Base-by-base conservation (phyloP, 2,113 vertebrate species). In the Panthera tigris region DNA sequence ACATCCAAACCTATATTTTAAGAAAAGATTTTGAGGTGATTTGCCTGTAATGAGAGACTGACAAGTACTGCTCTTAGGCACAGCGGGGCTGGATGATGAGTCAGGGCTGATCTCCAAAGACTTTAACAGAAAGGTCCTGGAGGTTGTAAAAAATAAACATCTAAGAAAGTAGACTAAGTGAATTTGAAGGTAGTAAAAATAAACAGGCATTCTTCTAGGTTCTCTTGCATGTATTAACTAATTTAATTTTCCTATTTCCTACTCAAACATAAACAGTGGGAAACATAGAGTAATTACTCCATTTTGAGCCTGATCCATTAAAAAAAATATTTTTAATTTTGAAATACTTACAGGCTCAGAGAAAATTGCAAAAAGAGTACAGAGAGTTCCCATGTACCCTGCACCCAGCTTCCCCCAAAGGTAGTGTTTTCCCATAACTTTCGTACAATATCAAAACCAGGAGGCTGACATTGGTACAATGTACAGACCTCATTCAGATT, bases 331-430 rank as follows among this genome's bases (percentile, higher is more conserved):
- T 13, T 80, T 92, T 83, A 82, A 92, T 63, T 94, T 83, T 73
- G 55, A 93, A 81, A 88, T 55, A 96, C 94, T 80, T 71, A 83
- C 29, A 88, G 78, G 74, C 36, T 25, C 66, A 85, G 8, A 80
- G 45, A 87, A 61, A 69, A 36, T 66, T 71, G 29, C 50, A 74
- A 84, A 92, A 91, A 36, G 2, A 84, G n/a, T 71, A 50, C 11
- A 31, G 12, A 94, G 45, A 89, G 76, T 1, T 71, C 36, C 33
- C 1, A 25, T 21, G 18, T 15, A 55, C 27, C 13, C 15, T 78
- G 45, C 33, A 25, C 36, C 48, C 0, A 16, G 4, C 3, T 63
- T 68, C 66, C 31, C 12, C 39, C n/a, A 74, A 4, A 73, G 55
- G 33, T 9, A 91, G n/a, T 21, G 80, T 74, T 73, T 90, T 74